Percentiles rank a stretch among this genome's conserved stretches.
Conservation (phyloP, 1,140 invertebrate genomes). For the Odontomachus brunneus region DNA sequence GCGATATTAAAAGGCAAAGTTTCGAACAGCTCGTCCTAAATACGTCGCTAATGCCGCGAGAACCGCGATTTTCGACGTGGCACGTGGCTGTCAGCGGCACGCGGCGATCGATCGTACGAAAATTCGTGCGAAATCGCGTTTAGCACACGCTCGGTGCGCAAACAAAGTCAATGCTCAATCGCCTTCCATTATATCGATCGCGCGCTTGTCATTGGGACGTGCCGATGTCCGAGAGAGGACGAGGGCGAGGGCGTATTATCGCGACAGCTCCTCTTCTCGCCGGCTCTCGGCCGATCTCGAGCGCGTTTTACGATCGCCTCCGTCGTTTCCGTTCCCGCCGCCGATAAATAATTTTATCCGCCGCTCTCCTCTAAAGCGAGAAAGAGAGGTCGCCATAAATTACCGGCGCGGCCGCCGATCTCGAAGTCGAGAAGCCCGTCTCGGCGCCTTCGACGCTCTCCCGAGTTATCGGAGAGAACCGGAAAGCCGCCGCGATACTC, state of each 20-base stretch:
- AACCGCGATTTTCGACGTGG: slow-evolving; percentile 52
- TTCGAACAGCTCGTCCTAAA: slow-evolving; percentile 36
- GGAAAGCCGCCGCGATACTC: not conserved
- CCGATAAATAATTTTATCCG: slow-evolving; percentile 60
- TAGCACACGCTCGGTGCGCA: slow-evolving; percentile 27
- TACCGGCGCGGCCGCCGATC: slow-evolving; percentile 44
- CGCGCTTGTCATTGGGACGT: slow-evolving; percentile 35
- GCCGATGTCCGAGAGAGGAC: slow-evolving; percentile 20
- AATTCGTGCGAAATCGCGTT: slow-evolving; percentile 55
- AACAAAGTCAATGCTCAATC: slow-evolving; percentile 59
- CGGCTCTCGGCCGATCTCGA: slow-evolving; percentile 25
- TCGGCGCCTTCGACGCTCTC: not conserved
- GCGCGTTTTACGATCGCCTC: slow-evolving; percentile 55
- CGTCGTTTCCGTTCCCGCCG: slow-evolving; percentile 49
- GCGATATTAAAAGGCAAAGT: slow-evolving; percentile 8
- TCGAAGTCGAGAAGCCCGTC: slow-evolving; percentile 4
- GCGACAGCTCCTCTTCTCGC: slow-evolving; percentile 43
- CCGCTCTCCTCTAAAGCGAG: slow-evolving; percentile 31
- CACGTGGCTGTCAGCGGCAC: slow-evolving; percentile 60
- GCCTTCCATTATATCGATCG: slow-evolving; percentile 56
- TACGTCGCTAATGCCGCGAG: slow-evolving; percentile 25
- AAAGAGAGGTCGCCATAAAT: slow-evolving; percentile 34
- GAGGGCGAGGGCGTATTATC: slow-evolving; percentile 39
- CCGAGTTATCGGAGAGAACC: slow-evolving; percentile 40
- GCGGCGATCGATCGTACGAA: slow-evolving; percentile 55